Conservation (phyloP, 2,888 invertebrate genomes). For the Andrena haemorrhoa region DNA sequence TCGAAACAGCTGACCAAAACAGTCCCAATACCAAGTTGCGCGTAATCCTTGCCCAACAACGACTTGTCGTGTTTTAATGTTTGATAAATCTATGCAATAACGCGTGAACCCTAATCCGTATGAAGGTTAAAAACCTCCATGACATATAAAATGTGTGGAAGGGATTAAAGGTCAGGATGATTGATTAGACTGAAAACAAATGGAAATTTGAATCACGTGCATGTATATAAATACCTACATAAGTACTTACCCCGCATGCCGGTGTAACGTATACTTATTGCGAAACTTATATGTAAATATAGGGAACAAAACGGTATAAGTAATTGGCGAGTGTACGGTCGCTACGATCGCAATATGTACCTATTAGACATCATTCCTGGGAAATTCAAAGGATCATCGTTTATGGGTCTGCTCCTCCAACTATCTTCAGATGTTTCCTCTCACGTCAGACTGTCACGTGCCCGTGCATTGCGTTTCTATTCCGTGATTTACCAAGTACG, state of each 20-base stretch:
- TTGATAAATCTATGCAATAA: background rate
- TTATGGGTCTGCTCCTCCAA: background rate
- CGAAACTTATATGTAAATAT: constrained; percentile 47
- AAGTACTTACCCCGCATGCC: background rate
- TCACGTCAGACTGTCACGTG: constrained; percentile 1
- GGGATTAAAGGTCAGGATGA: background rate
- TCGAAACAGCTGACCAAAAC: constrained; percentile 25
- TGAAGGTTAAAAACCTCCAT: background rate
- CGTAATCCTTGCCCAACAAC: too few species aligned
- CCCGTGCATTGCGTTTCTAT: constrained; percentile 13
- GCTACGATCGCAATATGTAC: background rate
- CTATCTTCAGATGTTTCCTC: constrained; percentile 1
- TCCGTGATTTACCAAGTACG: background rate
- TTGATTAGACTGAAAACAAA: constrained; percentile 17
- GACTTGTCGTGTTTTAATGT: too few species aligned
- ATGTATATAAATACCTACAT: constrained; percentile 8
- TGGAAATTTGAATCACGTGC: constrained; percentile 3
- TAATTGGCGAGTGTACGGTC: background rate
- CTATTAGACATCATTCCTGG: background rate
- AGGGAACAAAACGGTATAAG: constrained; percentile 31
- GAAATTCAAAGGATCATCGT: background rate
- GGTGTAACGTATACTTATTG: constrained; percentile 24
- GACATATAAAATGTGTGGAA: background rate
- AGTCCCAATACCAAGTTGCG: background rate
- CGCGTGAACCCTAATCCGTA: background rate